Percentiles rank a stretch among this genome's conserved stretches.
Conservation (phyloP, 2,113 vertebrate species). For the Oreochromis tanganicae region DNA sequence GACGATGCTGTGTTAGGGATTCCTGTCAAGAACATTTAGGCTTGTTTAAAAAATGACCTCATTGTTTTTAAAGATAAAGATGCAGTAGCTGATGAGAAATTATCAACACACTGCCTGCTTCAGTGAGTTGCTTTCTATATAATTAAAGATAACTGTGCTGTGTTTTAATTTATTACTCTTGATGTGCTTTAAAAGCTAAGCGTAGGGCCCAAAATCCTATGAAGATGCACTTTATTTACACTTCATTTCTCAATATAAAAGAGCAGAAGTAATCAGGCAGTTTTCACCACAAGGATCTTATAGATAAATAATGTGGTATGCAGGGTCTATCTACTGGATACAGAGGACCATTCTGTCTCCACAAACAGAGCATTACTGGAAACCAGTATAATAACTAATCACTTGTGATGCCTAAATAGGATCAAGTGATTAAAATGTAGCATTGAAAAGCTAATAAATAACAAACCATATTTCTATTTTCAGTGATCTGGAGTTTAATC, state of each 20-base stretch:
- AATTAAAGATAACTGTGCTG: background rate
- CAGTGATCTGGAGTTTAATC: background rate
- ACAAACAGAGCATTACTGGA: background rate
- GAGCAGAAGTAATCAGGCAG: background rate
- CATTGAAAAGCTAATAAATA: background rate
- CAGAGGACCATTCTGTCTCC: background rate
- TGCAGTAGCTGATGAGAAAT: background rate
- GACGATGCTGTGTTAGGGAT: background rate
- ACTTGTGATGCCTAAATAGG: background rate
- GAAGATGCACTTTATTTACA: background rate
- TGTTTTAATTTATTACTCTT: background rate
- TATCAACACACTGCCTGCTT: background rate
- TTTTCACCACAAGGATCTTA: background rate
- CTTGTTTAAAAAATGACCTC: background rate
- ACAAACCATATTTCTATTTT: background rate
- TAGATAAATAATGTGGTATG: background rate
- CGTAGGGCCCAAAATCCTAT: background rate
- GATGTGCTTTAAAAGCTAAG: background rate
- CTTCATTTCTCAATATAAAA: background rate
- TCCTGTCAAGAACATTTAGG: background rate
- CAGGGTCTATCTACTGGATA: background rate
- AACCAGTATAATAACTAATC: background rate
- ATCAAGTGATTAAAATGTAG: background rate
- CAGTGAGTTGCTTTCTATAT: background rate
- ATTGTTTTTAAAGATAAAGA: background rate